Percentiles rank a stretch among this genome's conserved stretches.
These are phyloP conservation scores for Leptobrachium leishanense DNA, from an alignment of 2,113 vertebrate genomes.

Conservation along the genomic window DNA sequence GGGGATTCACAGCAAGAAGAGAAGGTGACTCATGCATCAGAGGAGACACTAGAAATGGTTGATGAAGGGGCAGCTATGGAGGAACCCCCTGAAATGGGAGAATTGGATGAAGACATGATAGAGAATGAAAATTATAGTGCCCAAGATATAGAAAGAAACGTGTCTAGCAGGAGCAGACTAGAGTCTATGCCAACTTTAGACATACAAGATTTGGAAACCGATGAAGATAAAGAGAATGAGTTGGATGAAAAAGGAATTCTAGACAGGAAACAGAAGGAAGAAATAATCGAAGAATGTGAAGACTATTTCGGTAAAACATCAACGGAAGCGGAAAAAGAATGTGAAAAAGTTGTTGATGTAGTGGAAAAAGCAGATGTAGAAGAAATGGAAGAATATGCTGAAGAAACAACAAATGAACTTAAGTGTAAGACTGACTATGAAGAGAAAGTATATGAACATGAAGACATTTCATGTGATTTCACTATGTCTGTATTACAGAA, in stretches of 20 bases:
- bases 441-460: conserved; percentile 60
- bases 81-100: conserved; percentile 61
- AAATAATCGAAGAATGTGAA: conserved; percentile 67
- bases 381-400: conserved; percentile 77
- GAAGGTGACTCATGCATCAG: conserved; percentile 51
- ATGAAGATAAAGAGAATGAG: conserved; percentile 45
- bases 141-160: conserved; percentile 45
- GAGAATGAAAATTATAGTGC: conserved; percentile 56
- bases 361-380: conserved; percentile 92
- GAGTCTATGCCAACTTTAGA: conserved; percentile 35
- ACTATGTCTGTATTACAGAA: conserved; percentile 51
- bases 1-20: conserved; percentile 63
- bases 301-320: conserved; percentile 54
- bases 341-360: conserved; percentile 76
- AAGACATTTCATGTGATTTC: conserved; percentile 56
- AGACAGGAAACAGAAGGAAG: conserved; percentile 70
- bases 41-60: conserved; percentile 52
- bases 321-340: conserved; percentile 73
- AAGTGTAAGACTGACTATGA: conserved; percentile 51
- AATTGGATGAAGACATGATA: conserved; percentile 55
- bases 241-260: conserved; percentile 62
- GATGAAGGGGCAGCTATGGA: conserved; percentile 67
- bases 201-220: conserved; percentile 4
- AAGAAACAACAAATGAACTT: conserved; percentile 51
- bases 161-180: conserved; percentile 58